These are phyloP conservation scores for Hestina assimilis DNA, from an alignment of 1,140 invertebrate genomes.

Conservation along the genomic window DNA sequence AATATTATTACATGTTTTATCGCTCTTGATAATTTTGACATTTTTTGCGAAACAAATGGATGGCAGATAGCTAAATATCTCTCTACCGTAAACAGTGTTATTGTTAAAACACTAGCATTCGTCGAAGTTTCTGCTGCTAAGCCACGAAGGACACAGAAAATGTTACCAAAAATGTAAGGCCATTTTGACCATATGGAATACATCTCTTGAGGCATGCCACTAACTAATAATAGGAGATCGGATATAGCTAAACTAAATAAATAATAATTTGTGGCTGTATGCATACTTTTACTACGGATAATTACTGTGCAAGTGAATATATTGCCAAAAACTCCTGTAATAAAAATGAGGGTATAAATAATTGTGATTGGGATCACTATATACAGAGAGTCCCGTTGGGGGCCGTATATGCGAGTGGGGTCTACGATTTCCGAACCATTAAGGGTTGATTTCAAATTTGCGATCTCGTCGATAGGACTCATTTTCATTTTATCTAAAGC, in stretches of 20 bases:
- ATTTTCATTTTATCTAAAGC: no score
- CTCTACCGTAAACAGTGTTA: conserved; percentile 89
- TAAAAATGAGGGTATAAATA: conserved; percentile 90
- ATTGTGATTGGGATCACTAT: conserved; percentile 88
- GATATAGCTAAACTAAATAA: conserved; percentile 95
- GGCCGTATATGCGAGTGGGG: conserved; percentile 59
- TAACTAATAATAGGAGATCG: conserved; percentile 91
- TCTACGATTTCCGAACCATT: conserved; percentile 40
- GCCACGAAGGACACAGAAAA: conserved; percentile 91
- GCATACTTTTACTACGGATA: conserved; percentile 93
- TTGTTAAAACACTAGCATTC: conserved; percentile 94
- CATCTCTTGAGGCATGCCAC: conserved; percentile 90
- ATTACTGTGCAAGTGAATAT: conserved; percentile 96
- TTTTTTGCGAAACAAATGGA: conserved; percentile 87
- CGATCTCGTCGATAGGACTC: not conserved
- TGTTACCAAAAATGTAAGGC: conserved; percentile 92
- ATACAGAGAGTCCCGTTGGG: conserved; percentile 83
- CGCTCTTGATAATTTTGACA: conserved; percentile 88
- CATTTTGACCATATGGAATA: conserved; percentile 92
- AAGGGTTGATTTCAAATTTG: conserved; percentile 26
- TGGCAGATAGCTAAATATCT: conserved; percentile 89
- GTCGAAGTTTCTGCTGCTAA: conserved; percentile 93
- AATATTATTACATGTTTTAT: conserved; percentile 86
- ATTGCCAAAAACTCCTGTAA: conserved; percentile 93
- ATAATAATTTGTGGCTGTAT: conserved; percentile 95